Base-by-base conservation (phyloP, 2,888 invertebrate species). In the Silvanus unidentatus region DNA sequence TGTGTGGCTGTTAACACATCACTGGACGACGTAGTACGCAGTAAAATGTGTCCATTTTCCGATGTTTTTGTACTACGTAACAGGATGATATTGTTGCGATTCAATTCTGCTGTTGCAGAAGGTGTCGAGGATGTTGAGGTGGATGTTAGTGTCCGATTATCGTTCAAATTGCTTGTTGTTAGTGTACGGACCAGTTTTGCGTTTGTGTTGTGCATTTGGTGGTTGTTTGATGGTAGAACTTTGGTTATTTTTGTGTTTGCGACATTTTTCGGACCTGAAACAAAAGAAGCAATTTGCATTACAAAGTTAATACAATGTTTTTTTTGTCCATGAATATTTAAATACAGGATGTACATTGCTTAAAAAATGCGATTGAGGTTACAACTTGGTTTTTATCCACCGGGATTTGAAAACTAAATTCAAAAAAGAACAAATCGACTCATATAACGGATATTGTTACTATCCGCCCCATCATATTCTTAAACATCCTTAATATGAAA, bases 31-130 rank as follows among this genome's bases (percentile, higher is more conserved):
- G 22, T 22, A 34, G 67, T 62, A n/a, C 68, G 56, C 13, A 70
- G 58, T 37, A 70, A 57, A 41, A 70, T 64, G 47, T 68, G 69
- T 10, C 69, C 64, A 41, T 60, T 60, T 15, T 66, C 66, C 12
- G 62, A 50, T 16, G 63, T 50, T 49, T 68, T 68, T 40, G 65
- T 53, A 48, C 67, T 64, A 9, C 68, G 59, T 35, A 70, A 48
- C 28, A 69, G 57, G 43, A 70, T 69, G 46, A 67, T 68, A 47
- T 65, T 67, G 56, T 65, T 67, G 36, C 65, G 62, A 53, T 60
- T 63, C 12, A 62, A 52, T 47, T 68, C 66, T 22, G 22, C 4
- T 22, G 22, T 22, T 3, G 8, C 8, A 8, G 22, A 3, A 22
- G 22, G 8, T 22, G 22, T 22, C 8, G 22, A 22, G 22, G 22